Conservation (phyloP, 2,113 vertebrate species). For the Tricholaema leucomelas region DNA sequence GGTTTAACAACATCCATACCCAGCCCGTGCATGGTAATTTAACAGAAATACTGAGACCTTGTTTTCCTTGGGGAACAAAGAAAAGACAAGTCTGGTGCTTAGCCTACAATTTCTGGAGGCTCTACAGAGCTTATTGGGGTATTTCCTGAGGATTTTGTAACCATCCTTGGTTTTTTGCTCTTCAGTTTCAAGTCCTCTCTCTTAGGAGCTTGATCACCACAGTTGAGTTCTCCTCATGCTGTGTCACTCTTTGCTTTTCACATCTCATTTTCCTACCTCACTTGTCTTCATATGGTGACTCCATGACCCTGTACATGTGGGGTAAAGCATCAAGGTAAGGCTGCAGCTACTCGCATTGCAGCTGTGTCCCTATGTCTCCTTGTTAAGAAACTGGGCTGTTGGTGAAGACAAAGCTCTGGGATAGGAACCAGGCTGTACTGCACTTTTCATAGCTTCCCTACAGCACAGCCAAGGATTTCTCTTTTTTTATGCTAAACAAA, state of each 20-base stretch:
- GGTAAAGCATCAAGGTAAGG: neutral
- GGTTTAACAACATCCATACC: neutral
- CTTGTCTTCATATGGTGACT: neutral
- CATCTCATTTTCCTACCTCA: neutral
- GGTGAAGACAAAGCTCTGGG: neutral
- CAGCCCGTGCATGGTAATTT: neutral
- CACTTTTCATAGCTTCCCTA: neutral
- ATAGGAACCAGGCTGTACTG: neutral
- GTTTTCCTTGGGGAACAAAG: slow-evolving; percentile 1
- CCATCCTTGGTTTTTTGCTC: neutral
- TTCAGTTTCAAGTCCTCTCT: neutral
- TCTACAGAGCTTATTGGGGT: neutral
- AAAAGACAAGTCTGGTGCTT: neutral
- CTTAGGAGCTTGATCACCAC: neutral
- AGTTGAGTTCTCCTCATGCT: neutral
- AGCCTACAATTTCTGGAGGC: slow-evolving; percentile 6
- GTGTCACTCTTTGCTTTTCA: neutral
- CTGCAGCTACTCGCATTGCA: rapidly evolving
- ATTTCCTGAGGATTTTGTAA: neutral
- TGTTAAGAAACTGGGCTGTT: neutral
- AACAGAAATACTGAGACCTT: neutral
- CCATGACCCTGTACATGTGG: neutral
- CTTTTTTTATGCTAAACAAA: neutral
- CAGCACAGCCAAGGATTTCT: neutral
- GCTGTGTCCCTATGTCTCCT: neutral